Percentiles rank a stretch among this genome's conserved stretches.
Evolutionary conservation across 1,140 invertebrate species (phyloP).

Genomic region (Diorhabda sublineata): DNA sequence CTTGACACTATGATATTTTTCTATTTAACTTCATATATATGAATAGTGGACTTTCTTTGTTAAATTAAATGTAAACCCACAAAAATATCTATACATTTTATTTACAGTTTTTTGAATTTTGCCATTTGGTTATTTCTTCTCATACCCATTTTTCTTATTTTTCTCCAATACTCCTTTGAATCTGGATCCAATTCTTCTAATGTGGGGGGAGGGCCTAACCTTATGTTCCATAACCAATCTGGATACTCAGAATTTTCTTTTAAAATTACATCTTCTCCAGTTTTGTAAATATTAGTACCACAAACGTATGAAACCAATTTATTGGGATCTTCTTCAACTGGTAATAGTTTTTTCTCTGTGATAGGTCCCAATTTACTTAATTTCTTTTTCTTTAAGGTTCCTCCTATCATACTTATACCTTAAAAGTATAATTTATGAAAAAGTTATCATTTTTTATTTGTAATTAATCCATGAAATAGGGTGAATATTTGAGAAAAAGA

Average conservation of each 20-base stretch:
- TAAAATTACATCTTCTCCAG: constrained; percentile 77
- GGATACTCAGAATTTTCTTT: constrained; percentile 87
- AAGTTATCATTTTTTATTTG: not conserved
- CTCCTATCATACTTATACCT: constrained; percentile 41
- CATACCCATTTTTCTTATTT: constrained; percentile 58
- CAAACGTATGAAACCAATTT: constrained; percentile 79
- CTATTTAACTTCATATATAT: too few species aligned
- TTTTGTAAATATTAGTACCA: constrained; percentile 76
- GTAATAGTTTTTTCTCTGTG: constrained; percentile 67
- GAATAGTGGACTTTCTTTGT: too few species aligned
- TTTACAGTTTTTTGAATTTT: constrained; percentile 53
- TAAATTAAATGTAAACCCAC: too few species aligned
- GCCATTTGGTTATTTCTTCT: constrained; percentile 58
- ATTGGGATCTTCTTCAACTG: constrained; percentile 81
- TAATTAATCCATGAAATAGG: not conserved
- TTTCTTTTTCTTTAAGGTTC: constrained; percentile 53
- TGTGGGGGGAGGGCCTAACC: constrained; percentile 55
- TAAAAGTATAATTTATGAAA: constrained; percentile 17
- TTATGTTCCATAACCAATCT: constrained; percentile 84
- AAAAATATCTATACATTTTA: not conserved
- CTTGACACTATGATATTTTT: too few species aligned
- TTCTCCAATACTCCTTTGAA: constrained; percentile 76
- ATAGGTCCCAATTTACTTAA: constrained; percentile 53
- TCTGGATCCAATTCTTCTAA: constrained; percentile 76
- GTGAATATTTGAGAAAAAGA: not conserved